phyloP scores from a whole-genome alignment of 2,113 vertebrate species.

The Ictalurus furcatus region DNA sequence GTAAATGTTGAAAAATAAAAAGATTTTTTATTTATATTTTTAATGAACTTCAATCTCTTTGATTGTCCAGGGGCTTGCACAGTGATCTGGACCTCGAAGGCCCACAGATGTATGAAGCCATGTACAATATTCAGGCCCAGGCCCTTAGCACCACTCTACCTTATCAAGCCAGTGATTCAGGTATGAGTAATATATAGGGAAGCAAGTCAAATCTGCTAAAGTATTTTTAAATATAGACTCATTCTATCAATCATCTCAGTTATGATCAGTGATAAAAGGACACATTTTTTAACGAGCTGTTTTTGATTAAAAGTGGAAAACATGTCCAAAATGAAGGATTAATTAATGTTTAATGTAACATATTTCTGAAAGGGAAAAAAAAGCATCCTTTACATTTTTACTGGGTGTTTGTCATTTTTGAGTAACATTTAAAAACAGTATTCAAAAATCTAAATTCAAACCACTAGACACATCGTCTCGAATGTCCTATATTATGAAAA shows the following conservation, averaged over 20 bases:
- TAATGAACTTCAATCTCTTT: not conserved
- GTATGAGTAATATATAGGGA: conserved; percentile 61
- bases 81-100: conserved; percentile 77
- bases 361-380: not conserved
- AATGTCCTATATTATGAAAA: not conserved
- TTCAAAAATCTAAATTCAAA: not conserved
- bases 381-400: not conserved
- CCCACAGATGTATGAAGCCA: conserved; percentile 85
- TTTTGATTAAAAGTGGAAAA: not conserved
- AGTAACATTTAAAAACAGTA: not conserved
- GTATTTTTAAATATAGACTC: not conserved
- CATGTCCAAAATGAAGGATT: not conserved
- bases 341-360: not conserved
- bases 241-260: not conserved
- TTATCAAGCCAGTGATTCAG: conserved; percentile 73
- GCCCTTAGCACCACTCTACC: conserved; percentile 59
- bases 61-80: conserved; percentile 61
- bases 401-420: not conserved
- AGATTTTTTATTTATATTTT: not conserved
- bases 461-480: not conserved
- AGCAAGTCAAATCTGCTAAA: not conserved
- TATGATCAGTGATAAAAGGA: not conserved
- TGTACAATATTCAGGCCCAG: conserved; percentile 90
- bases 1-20: not conserved
- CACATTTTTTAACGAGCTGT: not conserved